phyloP scores from a whole-genome alignment of 2,797 vertebrate species.

The Dicrostonyx torquatus region DNA sequence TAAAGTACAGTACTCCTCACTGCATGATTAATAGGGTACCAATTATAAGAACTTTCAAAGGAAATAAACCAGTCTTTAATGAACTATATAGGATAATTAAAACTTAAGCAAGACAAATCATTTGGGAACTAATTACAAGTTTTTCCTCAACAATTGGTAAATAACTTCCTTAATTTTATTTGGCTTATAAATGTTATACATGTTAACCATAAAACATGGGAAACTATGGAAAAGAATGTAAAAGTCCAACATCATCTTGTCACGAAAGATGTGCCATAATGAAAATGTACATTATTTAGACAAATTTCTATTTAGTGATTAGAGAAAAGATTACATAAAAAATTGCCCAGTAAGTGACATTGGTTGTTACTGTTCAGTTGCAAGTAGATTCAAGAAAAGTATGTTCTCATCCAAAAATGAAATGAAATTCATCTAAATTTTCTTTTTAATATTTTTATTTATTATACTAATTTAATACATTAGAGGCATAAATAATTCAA shows the following conservation, averaged over 20 bases:
- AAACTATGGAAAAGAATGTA: not conserved
- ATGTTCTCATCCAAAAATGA: not conserved
- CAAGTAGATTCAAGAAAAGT: not conserved
- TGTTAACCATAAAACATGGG: not conserved
- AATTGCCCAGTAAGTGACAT: not conserved
- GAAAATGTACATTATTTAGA: not conserved
- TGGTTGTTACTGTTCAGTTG: not conserved
- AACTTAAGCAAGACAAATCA: conserved; percentile 38
- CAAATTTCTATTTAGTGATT: not conserved
- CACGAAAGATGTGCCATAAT: not conserved
- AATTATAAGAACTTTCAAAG: conserved; percentile 12
- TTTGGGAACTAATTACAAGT: conserved; percentile 65
- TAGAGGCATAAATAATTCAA: not conserved
- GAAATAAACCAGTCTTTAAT: not conserved
- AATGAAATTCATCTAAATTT: not conserved
- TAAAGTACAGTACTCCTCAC: not conserved
- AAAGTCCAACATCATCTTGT: not conserved
- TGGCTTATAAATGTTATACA: not conserved
- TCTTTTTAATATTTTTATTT: not conserved
- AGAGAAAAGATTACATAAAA: not conserved
- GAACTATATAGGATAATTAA: conserved; percentile 22
- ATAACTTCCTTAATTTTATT: not conserved
- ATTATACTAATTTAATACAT: not conserved
- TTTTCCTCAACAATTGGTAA: conserved; percentile 35
- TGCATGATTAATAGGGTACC: not conserved